These are phyloP conservation scores for Aspidiotus rigidus DNA, from an alignment of 2,888 invertebrate genomes.

Conservation along the genomic window DNA sequence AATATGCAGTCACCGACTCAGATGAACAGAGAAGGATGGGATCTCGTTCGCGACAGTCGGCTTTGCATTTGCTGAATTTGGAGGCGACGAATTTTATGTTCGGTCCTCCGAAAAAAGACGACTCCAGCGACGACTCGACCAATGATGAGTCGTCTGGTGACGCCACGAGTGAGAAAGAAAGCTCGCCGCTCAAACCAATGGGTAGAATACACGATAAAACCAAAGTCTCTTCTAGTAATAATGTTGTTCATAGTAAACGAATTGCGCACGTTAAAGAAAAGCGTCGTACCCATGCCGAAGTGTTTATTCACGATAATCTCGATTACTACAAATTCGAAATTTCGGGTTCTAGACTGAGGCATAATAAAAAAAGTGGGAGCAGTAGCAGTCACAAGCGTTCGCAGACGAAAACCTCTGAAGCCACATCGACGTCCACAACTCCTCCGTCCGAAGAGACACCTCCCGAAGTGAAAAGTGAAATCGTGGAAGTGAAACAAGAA, in stretches of 20 bases:
- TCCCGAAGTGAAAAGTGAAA: not conserved
- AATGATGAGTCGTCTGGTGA: not conserved
- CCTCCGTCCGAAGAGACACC: not conserved
- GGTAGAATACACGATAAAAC: not conserved
- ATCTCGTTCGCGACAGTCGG: constrained; percentile 60
- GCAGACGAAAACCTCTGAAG: not conserved
- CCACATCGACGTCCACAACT: not conserved
- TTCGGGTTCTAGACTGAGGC: constrained; percentile 45
- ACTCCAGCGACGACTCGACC: constrained; percentile 1
- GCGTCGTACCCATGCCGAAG: constrained; percentile 51
- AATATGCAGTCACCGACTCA: constrained; percentile 33
- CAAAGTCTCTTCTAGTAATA: not conserved
- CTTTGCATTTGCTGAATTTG: constrained; percentile 52
- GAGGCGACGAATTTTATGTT: constrained; percentile 84
- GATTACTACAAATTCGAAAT: constrained; percentile 51
- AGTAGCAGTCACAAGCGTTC: not conserved
- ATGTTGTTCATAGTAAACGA: not conserved
- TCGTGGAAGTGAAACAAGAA: constrained; percentile 15
- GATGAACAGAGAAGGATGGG: constrained; percentile 57
- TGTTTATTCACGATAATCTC: constrained; percentile 51
- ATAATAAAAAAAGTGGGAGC: constrained; percentile 40
- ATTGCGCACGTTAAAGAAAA: constrained; percentile 39
- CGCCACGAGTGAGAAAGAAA: not conserved
- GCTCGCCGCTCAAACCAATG: too few species aligned
- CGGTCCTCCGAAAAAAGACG: constrained; percentile 49